phyloP scores from a whole-genome alignment of 2,113 vertebrate genomes.

The Callithrix jacchus region DNA sequence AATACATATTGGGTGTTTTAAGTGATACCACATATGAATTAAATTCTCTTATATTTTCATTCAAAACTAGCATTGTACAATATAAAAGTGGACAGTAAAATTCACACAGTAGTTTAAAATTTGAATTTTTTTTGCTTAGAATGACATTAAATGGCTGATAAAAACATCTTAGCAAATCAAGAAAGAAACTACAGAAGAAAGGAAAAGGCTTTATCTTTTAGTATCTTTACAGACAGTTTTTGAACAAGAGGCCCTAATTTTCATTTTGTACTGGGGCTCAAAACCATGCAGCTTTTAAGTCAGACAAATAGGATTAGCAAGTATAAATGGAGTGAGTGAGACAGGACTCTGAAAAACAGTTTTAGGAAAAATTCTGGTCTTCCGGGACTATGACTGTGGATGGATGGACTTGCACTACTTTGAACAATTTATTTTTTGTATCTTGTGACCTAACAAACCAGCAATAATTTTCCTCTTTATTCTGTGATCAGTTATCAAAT shows the following conservation, averaged over 20 bases:
- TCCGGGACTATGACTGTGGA: background rate
- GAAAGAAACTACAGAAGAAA: background rate
- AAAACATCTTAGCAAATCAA: background rate
- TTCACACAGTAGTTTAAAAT: background rate
- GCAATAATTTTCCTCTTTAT: background rate
- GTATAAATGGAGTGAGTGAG: background rate
- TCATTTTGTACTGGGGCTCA: background rate
- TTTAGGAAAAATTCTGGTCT: background rate
- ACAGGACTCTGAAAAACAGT: background rate
- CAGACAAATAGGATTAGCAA: background rate
- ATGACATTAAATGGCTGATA: background rate
- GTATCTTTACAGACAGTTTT: background rate
- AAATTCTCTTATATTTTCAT: background rate
- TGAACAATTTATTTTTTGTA: conserved; percentile 37
- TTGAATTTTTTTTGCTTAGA: background rate
- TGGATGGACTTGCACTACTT: background rate
- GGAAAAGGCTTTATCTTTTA: background rate
- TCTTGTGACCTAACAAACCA: background rate
- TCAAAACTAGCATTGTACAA: background rate
- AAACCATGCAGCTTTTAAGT: background rate
- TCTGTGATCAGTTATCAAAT: background rate
- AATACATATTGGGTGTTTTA: conserved; percentile 29
- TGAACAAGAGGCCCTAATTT: background rate
- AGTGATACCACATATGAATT: background rate
- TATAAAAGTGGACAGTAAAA: conserved; percentile 17